Evolutionary conservation across 1,140 invertebrate genomes (phyloP).

Genomic region (Lasioglossum baleicum): DNA sequence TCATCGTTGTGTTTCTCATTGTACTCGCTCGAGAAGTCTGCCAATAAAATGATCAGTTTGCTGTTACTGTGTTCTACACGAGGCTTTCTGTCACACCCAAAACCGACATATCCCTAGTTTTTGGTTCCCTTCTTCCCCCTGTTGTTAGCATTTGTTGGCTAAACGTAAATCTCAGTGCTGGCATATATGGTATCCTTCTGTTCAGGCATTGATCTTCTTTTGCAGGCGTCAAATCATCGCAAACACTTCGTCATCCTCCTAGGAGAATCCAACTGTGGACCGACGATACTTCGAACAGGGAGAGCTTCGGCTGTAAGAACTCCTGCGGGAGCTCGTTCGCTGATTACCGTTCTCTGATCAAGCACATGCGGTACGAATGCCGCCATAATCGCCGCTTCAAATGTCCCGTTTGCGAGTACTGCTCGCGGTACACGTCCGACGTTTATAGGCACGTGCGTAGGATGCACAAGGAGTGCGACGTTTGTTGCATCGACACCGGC

Average conservation of each 20-base stretch:
- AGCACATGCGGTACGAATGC: constrained; percentile 78
- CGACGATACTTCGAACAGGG: background rate
- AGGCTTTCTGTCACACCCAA: background rate
- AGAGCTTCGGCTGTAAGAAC: constrained; percentile 42
- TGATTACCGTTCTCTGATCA: constrained; percentile 67
- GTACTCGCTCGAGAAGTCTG: background rate
- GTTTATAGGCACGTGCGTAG: constrained; percentile 62
- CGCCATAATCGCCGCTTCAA: constrained; percentile 75
- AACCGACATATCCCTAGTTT: background rate
- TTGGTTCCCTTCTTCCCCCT: background rate
- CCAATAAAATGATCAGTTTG: background rate
- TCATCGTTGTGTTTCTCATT: background rate
- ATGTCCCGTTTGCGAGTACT: constrained; percentile 75
- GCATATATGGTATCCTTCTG: background rate
- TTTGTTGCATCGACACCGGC: constrained; percentile 49
- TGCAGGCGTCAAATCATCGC: constrained; percentile 31
- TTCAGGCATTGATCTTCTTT: constrained; percentile 41
- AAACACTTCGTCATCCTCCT: constrained; percentile 6
- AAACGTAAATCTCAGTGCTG: too few species aligned
- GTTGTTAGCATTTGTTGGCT: background rate
- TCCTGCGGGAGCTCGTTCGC: constrained; percentile 58
- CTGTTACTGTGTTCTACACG: background rate
- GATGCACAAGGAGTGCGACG: constrained; percentile 41
- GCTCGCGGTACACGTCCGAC: constrained; percentile 57
- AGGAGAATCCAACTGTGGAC: background rate